Base-by-base conservation (phyloP, 2,797 vertebrate species). In the Acanthurus tractus region DNA sequence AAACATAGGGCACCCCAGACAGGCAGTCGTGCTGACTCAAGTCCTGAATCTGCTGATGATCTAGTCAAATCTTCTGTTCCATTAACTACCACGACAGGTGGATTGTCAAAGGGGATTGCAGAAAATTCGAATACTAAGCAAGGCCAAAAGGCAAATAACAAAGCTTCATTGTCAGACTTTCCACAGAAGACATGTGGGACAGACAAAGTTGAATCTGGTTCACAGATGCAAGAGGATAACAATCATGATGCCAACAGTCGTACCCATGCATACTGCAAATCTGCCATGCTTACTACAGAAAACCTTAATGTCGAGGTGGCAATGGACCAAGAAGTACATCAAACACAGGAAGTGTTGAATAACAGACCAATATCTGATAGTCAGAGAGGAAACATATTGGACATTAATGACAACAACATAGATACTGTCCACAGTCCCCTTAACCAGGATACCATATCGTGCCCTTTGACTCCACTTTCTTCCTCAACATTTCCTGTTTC, bases 331-430 rank as follows among this genome's bases (percentile, higher is more conserved):
- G 76, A 91, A 22, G 50, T 81, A 54, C 48, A 81, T 45, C 64
- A 88, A 70, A 59, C 78, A 46, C 76, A 86, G 78, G 87, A 92
- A 75, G 76, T 85, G 62, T 91, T 93, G 78, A 86, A 92, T 78
- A 88, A 92, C 79, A 90, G 90, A 81, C 88, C 89, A 14, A 72
- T 87, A 42, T 52, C 68, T 53, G 71, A 59, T 52, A 70, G 59
- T 58, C 84, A 81, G 58, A 86, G 76, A 67, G 82, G 76, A 87
- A 71, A 84, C 74, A 86, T 72, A 61, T 87, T 93, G 75, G 94
- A 96, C 74, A 89, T 94, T 46, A 94, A 94, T 76, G 94, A 94
- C 72, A 94, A 95, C 78, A 91, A 93, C 58, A 73, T 94, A 59
- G 70, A 78, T 34, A 70, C 56, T 36, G 71, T 14, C 52, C 80